These are phyloP conservation scores for Drosophila formosana DNA, from an alignment of 2,888 invertebrate genomes.

Conservation along the genomic window DNA sequence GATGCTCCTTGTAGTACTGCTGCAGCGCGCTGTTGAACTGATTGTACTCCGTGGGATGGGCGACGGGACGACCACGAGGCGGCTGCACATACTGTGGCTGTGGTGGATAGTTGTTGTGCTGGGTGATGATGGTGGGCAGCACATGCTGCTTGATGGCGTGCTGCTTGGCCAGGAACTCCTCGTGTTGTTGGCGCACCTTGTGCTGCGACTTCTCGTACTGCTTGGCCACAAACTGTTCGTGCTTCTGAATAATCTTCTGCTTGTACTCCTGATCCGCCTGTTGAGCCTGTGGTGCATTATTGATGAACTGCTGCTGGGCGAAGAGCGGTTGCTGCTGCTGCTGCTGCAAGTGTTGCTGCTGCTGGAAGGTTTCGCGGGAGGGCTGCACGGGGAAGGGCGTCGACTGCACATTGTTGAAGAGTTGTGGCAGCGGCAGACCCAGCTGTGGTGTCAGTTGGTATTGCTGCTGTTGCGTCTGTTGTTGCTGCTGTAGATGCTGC, in stretches of 20 bases:
- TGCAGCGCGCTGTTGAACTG: conserved; percentile 89
- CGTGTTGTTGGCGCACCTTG: conserved; percentile 90
- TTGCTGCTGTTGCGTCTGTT: conserved; percentile 53
- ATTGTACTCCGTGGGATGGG: conserved; percentile 87
- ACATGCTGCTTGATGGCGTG: conserved; percentile 87
- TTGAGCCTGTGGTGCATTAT: conserved; percentile 61
- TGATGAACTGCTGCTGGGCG: conserved; percentile 49
- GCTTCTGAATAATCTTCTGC: conserved; percentile 90
- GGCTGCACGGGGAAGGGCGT: conserved; percentile 68
- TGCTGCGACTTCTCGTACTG: conserved; percentile 92
- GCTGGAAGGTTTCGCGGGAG: conserved; percentile 64
- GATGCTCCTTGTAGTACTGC: conserved; percentile 89
- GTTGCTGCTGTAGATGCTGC: conserved; percentile 22
- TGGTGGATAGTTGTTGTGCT: conserved; percentile 81
- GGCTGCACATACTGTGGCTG: conserved; percentile 79
- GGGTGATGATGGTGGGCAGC: conserved; percentile 83
- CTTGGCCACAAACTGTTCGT: conserved; percentile 91
- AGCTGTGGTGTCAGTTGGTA: conserved; percentile 76
- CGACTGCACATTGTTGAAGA: conserved; percentile 72
- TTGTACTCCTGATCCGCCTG: conserved; percentile 88
- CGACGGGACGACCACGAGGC: conserved; percentile 84
- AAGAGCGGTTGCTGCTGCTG: conserved; percentile 50
- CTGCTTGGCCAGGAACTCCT: conserved; percentile 90
- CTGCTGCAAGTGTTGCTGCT: conserved; percentile 67
- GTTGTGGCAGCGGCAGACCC: conserved; percentile 75